Base-by-base conservation (phyloP, 2,113 vertebrate species). In the Sisor rabdophorus region DNA sequence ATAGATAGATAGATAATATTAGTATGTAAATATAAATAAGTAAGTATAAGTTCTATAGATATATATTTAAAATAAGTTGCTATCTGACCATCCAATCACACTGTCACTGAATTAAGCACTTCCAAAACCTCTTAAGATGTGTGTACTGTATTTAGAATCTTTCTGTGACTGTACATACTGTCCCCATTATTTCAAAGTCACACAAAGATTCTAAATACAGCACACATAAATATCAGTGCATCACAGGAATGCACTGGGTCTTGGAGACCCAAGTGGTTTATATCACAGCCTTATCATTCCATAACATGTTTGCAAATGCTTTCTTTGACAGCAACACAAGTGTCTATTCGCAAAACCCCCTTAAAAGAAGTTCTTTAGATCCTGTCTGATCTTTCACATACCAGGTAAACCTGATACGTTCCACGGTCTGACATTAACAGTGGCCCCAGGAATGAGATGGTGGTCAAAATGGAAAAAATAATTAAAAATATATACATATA, bases 271-370 rank as follows among this genome's bases (percentile, higher is more conserved):
- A n/a, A 75, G 63, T 77, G 84, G 80, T 79, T 78, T 84, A 70
- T 80, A 89, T 90, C 87, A 87, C 84, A 58, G 74, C 59, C 63
- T 82, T 85, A 83, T 89, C 83, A 89, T 87, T 86, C 74, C 87
- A 88, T 90, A 85, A 86, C 50, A 32, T 24, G 48, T 73, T 73
- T 80, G 32, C 73, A 82, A 88, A 83, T 73, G 80, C 73, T 79
- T 75, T 84, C 75, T 80, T 73, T 83, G 79, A 48, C 79, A 81
- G 76, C 75, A 83, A 76, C 65, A 84, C 76, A 75, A 82, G 76
- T 74, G 15, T 84, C 76, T 69, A 74, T 68, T 55, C 63, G 61
- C 47, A 20, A 71, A 63, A 77, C 79, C 71, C 68, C 59, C 68
- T 63, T 60, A 58, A 73, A 77, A 68, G 24, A 11, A 52, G n/a